phyloP scores from a whole-genome alignment of 2,113 vertebrate species.

The Tenebrosternarchus preto region DNA sequence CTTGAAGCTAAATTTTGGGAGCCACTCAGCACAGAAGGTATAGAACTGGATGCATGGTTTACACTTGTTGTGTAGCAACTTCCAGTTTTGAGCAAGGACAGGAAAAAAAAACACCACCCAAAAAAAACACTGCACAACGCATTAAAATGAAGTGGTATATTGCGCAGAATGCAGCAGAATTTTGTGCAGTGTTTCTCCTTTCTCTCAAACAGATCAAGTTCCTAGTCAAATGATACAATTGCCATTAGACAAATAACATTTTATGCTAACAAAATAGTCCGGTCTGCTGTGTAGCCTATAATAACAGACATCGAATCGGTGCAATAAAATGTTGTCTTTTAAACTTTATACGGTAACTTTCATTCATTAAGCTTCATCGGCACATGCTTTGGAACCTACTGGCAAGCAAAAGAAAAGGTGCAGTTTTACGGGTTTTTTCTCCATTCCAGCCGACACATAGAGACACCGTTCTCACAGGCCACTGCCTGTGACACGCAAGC shows the following conservation, averaged over 20 bases:
- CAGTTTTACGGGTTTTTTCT: too few relatives aligned
- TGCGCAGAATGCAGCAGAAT: background rate
- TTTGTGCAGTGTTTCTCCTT: background rate
- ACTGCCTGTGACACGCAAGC: background rate
- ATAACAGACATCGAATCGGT: background rate
- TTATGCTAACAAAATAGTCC: background rate
- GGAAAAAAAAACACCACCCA: background rate
- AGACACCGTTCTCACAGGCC: background rate
- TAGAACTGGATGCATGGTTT: slow-evolving; percentile 23
- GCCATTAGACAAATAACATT: background rate
- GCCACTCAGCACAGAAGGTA: slow-evolving; percentile 24
- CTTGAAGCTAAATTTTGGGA: slow-evolving; percentile 41
- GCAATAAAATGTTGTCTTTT: background rate
- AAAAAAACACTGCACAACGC: background rate
- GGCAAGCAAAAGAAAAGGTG: too few relatives aligned
- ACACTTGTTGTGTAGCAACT: background rate
- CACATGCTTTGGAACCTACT: too few relatives aligned
- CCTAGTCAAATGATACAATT: background rate
- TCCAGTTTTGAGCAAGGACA: background rate
- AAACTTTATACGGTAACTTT: background rate
- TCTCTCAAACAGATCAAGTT: background rate
- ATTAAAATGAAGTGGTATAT: background rate
- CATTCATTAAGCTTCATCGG: too few relatives aligned
- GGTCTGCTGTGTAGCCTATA: background rate
- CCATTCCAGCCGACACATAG: too few relatives aligned